Evolutionary conservation across 2,113 vertebrate species (phyloP).

Genomic region (Etheostoma spectabile): DNA sequence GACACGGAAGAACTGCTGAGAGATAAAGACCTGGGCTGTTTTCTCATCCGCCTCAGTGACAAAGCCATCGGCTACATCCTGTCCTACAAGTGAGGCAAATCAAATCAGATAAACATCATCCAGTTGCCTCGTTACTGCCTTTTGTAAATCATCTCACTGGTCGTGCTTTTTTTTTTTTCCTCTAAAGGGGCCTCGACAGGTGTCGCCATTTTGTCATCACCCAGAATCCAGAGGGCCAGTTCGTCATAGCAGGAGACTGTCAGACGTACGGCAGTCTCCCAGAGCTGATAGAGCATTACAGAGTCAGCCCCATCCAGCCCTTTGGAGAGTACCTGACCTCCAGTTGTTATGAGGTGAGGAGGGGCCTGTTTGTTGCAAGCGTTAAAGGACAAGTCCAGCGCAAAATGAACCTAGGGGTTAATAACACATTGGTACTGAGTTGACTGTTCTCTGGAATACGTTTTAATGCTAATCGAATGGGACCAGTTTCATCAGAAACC

Average conservation of each 20-base stretch:
- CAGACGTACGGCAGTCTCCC: conserved; percentile 79
- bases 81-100: conserved; percentile 87
- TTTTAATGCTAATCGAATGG: too few relatives aligned
- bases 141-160: neutral
- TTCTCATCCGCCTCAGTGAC: conserved; percentile 89
- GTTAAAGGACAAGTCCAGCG: too few relatives aligned
- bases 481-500: too few relatives aligned
- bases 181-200: conserved; percentile 84
- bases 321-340: conserved; percentile 87
- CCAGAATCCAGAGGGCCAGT: conserved; percentile 80
- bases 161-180: neutral
- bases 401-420: too few relatives aligned
- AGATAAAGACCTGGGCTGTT: conserved; percentile 85
- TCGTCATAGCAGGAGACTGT: conserved; percentile 84
- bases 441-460: too few relatives aligned
- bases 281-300: conserved; percentile 84
- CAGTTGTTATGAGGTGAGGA: conserved; percentile 81
- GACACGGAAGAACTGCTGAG: conserved; percentile 86
- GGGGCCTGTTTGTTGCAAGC: neutral
- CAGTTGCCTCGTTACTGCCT: neutral
- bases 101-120: neutral
- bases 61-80: conserved; percentile 88
- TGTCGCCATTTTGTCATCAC: conserved; percentile 91
- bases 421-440: too few relatives aligned
- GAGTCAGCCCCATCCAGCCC: conserved; percentile 83